Evolutionary conservation across 2,888 invertebrate genomes (phyloP).

Genomic region (Oegoconia quadripuncta): DNA sequence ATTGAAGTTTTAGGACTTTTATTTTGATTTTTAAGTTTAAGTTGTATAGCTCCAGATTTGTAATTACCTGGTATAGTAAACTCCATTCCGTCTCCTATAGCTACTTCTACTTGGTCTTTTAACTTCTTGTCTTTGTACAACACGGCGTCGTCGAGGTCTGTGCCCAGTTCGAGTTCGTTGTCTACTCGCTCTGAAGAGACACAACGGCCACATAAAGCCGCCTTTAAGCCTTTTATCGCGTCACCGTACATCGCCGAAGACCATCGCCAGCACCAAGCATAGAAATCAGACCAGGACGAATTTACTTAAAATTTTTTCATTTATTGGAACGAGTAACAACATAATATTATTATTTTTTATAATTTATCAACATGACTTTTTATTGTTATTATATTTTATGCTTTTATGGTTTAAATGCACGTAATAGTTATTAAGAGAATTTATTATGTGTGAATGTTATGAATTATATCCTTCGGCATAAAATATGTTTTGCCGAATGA

Average conservation of each 20-base stretch:
- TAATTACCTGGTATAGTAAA: conserved; percentile 91
- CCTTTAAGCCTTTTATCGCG: conserved; percentile 74
- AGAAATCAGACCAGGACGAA: conserved; percentile 72
- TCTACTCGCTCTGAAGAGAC: conserved; percentile 83
- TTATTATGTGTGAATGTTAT: too few species aligned
- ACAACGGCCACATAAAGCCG: conserved; percentile 81
- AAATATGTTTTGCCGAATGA: too few species aligned
- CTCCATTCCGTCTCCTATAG: conserved; percentile 95
- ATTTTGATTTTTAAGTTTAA: not conserved
- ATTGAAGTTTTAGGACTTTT: conserved; percentile 19
- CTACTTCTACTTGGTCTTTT: conserved; percentile 93
- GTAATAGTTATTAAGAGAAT: too few species aligned
- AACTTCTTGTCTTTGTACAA: conserved; percentile 93
- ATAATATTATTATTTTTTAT: too few species aligned
- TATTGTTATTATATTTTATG: too few species aligned
- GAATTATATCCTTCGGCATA: too few species aligned
- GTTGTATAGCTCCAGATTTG: conserved; percentile 9
- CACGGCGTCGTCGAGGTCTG: conserved; percentile 89
- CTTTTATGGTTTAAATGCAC: too few species aligned
- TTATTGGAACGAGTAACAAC: too few species aligned
- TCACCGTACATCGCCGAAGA: conserved; percentile 45
- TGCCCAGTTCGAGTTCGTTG: conserved; percentile 82
- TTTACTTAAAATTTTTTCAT: conserved; percentile 17
- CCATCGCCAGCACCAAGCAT: conserved; percentile 66
- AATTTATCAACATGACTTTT: too few species aligned